These are phyloP conservation scores for Andrena chrysosceles DNA, from an alignment of 2,888 invertebrate genomes.

Conservation along the genomic window DNA sequence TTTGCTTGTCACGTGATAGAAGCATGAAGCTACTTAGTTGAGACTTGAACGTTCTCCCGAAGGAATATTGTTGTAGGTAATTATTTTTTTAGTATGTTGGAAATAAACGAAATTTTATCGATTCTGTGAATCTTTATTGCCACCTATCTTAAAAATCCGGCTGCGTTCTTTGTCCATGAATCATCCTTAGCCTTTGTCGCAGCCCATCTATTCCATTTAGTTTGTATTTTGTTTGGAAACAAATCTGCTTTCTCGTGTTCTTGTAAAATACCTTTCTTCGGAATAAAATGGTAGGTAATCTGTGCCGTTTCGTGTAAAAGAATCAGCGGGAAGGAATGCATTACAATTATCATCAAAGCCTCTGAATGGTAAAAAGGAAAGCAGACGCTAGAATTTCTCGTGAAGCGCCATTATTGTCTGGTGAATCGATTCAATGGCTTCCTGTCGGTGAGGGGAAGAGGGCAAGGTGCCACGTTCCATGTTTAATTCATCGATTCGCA, in stretches of 20 bases:
- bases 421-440: constrained; percentile 12
- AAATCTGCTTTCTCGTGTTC: too few relatives aligned
- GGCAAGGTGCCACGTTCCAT: constrained; percentile 23
- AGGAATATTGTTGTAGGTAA: background rate
- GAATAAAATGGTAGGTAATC: too few relatives aligned
- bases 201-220: too few relatives aligned
- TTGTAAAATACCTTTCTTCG: too few relatives aligned
- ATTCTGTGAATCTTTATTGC: background rate
- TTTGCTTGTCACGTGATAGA: background rate
- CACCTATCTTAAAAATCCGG: background rate
- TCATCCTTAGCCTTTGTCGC: background rate
- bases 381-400: background rate
- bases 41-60: background rate
- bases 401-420: background rate
- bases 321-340: background rate
- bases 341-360: background rate
- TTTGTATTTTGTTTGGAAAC: background rate
- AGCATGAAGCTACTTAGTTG: background rate
- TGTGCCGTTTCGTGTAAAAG: too few relatives aligned
- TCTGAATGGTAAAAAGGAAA: background rate
- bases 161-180: background rate
- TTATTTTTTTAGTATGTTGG: constrained; percentile 4
- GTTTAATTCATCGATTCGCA: constrained; percentile 59
- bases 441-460: background rate
- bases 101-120: constrained; percentile 22